Conservation (phyloP, 2,113 vertebrate species). For the Brachionichthys hirsutus region DNA sequence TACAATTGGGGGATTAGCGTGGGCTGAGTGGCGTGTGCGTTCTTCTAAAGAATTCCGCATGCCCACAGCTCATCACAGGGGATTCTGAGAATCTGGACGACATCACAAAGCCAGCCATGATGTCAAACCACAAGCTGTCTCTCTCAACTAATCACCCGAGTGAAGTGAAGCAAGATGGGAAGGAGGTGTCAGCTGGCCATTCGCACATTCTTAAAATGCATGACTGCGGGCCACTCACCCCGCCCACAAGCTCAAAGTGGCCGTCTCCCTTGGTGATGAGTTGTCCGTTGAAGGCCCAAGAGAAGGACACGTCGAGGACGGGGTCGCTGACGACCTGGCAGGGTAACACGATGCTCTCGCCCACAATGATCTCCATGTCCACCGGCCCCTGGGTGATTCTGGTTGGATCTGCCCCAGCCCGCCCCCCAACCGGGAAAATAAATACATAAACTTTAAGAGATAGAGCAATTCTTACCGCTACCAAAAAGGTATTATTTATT, state of each 20-base stretch:
- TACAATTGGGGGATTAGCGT: constrained; percentile 34
- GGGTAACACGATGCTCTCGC: constrained; percentile 89
- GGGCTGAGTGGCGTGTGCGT: constrained; percentile 28
- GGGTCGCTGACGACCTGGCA: constrained; percentile 90
- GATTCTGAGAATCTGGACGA: constrained; percentile 22
- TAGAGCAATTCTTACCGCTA: background rate
- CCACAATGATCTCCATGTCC: constrained; percentile 90
- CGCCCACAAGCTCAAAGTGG: constrained; percentile 90
- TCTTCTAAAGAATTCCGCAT: constrained; percentile 18
- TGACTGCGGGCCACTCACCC: constrained; percentile 80
- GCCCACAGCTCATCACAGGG: constrained; percentile 9
- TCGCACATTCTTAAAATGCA: constrained; percentile 46
- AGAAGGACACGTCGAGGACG: constrained; percentile 85
- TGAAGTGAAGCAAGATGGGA: constrained; percentile 31
- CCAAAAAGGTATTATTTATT: no score
- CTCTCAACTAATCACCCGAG: constrained; percentile 42
- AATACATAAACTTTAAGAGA: background rate
- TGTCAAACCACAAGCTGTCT: constrained; percentile 44
- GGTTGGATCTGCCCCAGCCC: constrained; percentile 84
- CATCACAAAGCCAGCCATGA: constrained; percentile 25
- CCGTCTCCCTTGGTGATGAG: constrained; percentile 81
- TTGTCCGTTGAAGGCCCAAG: constrained; percentile 91
- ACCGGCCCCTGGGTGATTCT: constrained; percentile 85
- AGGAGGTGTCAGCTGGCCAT: constrained; percentile 56
- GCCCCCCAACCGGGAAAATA: no score